Evolutionary conservation across 2,888 invertebrate genomes (phyloP), one percentile per base, ranked within the genome.

Genomic region (Troides aeacus): DNA sequence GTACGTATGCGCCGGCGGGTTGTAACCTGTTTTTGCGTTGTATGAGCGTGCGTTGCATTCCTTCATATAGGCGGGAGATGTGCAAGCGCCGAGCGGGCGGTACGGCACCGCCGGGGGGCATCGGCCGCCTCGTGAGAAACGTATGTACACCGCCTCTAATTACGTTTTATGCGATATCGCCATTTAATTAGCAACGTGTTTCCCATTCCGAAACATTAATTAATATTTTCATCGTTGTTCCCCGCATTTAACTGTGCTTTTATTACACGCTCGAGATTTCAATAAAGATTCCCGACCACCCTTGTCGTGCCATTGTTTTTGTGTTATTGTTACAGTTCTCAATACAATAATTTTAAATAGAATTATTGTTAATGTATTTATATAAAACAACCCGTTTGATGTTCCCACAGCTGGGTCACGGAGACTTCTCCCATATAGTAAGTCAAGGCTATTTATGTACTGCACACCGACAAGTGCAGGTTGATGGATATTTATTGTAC

Each of bases 141-240:
- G 83, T 88, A 89, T 85, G 88, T 83, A 85, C 85, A 86, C 86
- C 85, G 81, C 88, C 92, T 90, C 90, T 92, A 92, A 92, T 92
- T 92, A 91, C 89, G 88, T 87, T 89, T 90, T 89, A 91, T 90
- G 87, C 89, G 88, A 90, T 91, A 92, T 92, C 89, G 91, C 88
- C 92, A 89, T 92, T 92, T 92, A 90, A 92, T 92, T 92, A 92
- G 92, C 90, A 89, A 91, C 89, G 89, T 90, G 90, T 90, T 91
- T 89, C 86, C 87, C 89, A 91, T 92, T 90, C 87, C 88, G 85
- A 87, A 89, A 90, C 90, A 90, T 90, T 91, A 91, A 92, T 92
- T 92, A 91, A 92, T 92, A 91, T 91, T 91, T 92, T 90, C 90
- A 91, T 90, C 90, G 88, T 90, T 88, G 86, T 88, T 89, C 88